phyloP scores from a whole-genome alignment of 2,797 vertebrate species.

The Chrosomus eos region DNA sequence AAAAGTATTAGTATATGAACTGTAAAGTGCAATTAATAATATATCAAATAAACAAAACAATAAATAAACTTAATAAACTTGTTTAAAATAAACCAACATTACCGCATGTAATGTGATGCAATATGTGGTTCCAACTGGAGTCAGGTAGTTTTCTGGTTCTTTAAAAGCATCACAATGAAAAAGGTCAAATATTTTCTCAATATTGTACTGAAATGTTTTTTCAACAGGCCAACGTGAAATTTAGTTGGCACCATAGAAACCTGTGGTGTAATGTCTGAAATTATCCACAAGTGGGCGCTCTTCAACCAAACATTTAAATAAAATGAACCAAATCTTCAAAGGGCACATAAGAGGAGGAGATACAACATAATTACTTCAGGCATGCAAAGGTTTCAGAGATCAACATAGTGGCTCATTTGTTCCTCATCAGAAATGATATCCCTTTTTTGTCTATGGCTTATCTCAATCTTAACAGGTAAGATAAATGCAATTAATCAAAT shows the following conservation, averaged over 20 bases:
- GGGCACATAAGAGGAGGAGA: background rate
- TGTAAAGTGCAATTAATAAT: background rate
- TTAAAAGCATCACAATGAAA: background rate
- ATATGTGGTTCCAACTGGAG: background rate
- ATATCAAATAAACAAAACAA: background rate
- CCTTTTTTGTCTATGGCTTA: background rate
- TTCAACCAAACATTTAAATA: background rate
- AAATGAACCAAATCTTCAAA: background rate
- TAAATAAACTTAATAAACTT: background rate
- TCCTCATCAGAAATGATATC: conserved; percentile 2
- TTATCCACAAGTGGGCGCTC: background rate
- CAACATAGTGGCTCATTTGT: background rate
- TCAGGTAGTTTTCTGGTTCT: background rate
- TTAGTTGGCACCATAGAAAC: background rate
- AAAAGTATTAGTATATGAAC: background rate
- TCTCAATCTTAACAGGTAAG: background rate
- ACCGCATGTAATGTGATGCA: background rate
- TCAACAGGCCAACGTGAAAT: background rate
- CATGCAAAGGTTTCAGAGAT: background rate
- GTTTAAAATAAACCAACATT: background rate
- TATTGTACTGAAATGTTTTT: background rate
- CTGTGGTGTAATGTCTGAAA: background rate
- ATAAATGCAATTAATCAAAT: background rate
- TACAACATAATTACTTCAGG: background rate
- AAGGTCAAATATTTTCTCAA: background rate